phyloP scores from a whole-genome alignment of 2,113 vertebrate genomes.

The Spea multiplicata region DNA sequence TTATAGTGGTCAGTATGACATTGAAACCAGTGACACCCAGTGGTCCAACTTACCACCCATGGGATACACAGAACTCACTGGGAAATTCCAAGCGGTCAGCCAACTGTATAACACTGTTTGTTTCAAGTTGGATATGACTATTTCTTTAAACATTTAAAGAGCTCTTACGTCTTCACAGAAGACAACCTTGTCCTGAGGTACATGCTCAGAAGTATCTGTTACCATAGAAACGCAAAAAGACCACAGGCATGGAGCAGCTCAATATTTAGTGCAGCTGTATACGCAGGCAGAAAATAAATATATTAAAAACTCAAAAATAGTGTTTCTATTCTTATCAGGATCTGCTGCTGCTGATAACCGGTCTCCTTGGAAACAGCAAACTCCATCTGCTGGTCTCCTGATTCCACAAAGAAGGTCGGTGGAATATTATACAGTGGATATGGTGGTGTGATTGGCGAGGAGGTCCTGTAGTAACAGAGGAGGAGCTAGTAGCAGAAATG shows the following conservation, averaged over 20 bases:
- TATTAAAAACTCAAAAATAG: conserved; percentile 24
- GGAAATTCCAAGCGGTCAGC: too few species aligned
- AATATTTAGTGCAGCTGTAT: neutral
- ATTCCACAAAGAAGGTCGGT: conserved; percentile 6
- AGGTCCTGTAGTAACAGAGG: neutral
- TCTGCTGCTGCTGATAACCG: conserved; percentile 3
- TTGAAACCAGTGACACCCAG: too few species aligned
- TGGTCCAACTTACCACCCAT: too few species aligned
- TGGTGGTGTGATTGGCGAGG: neutral
- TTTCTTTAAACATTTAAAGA: too few species aligned
- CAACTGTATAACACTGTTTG: too few species aligned
- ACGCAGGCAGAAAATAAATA: neutral
- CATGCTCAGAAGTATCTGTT: conserved; percentile 52
- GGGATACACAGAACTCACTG: too few species aligned
- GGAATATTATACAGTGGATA: neutral
- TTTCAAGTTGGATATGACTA: too few species aligned
- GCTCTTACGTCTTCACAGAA: conserved; percentile 46
- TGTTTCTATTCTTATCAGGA: conserved; percentile 30
- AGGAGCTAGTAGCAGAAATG: neutral
- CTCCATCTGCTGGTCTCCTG: conserved; percentile 1
- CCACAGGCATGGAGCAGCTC: conserved; percentile 19
- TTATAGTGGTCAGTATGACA: too few species aligned
- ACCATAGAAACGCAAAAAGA: conserved; percentile 39
- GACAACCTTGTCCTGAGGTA: conserved; percentile 51
- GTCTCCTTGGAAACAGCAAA: conserved; percentile 33